A percentile compares a stretch with the other conserved stretches of the same genome.
phyloP scores from a whole-genome alignment of 2,113 vertebrate species.

The Calypte anna region DNA sequence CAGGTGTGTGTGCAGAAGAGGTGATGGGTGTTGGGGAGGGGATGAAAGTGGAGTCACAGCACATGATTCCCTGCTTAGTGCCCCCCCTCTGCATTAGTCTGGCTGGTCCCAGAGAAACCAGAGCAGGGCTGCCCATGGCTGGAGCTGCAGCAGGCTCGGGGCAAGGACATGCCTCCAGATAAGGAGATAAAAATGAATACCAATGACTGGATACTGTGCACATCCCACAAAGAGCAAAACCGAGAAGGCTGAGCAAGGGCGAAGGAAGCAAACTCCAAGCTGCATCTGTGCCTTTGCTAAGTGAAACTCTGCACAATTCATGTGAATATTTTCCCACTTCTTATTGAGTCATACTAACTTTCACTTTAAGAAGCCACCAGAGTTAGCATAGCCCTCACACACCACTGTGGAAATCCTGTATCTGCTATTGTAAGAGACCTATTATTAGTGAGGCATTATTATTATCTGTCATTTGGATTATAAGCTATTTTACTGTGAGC shows the following conservation, averaged over 20 bases:
- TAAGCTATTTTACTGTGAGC: constrained; percentile 27
- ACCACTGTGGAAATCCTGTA: constrained; percentile 8
- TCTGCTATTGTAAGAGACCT: constrained; percentile 10
- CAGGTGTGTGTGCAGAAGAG: background rate
- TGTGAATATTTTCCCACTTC: background rate
- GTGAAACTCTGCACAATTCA: background rate
- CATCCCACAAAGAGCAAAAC: background rate
- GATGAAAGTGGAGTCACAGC: background rate
- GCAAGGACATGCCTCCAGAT: background rate
- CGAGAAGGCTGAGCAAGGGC: background rate
- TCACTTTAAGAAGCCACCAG: background rate
- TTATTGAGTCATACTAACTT: background rate
- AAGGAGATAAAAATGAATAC: constrained; percentile 36
- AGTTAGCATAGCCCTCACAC: background rate
- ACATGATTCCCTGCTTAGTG: background rate
- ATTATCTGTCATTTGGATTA: constrained; percentile 17
- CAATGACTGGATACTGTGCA: background rate
- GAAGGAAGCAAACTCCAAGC: background rate
- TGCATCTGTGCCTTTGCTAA: background rate
- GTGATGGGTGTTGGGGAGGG: background rate
- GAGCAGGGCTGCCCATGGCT: fast-evolving
- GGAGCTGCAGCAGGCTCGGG: background rate
- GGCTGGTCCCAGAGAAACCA: background rate
- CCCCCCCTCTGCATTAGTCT: fast-evolving
- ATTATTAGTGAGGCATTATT: constrained; percentile 28